phyloP scores from a whole-genome alignment of 1,140 invertebrate species.

The Psilanteris sp. region DNA sequence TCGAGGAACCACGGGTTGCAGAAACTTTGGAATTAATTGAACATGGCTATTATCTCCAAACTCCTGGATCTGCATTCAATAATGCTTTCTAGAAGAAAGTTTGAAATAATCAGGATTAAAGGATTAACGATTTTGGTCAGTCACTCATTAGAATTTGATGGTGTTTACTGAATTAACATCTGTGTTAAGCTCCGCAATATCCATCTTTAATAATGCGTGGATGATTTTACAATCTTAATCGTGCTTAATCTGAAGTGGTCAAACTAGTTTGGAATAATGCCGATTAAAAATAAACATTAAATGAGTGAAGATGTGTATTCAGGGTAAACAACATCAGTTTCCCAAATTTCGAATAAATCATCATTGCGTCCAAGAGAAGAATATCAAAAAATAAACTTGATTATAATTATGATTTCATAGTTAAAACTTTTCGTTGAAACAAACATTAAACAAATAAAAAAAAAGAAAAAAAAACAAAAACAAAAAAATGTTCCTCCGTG shows the following conservation, averaged over 20 bases:
- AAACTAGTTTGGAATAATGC: not conserved
- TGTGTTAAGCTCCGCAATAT: not conserved
- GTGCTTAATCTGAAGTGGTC: not conserved
- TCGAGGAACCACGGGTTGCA: not conserved
- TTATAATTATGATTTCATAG: no score
- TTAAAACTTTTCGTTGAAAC: no score
- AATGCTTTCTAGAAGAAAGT: slow-evolving; percentile 18
- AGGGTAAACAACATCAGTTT: no score
- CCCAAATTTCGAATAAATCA: no score
- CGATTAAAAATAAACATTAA: not conserved
- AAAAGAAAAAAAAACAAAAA: no score
- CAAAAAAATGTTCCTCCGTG: no score
- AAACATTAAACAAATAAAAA: no score
- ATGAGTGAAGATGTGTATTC: no score
- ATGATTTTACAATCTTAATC: slow-evolving; percentile 1
- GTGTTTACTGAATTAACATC: slow-evolving; percentile 13
- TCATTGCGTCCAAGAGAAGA: no score
- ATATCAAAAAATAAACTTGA: no score
- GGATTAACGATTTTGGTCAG: slow-evolving; percentile 6
- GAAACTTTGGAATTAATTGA: slow-evolving; percentile 11
- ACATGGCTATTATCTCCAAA: slow-evolving; percentile 3
- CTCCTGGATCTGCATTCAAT: not conserved
- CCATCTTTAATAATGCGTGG: not conserved
- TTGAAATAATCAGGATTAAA: slow-evolving; percentile 12
- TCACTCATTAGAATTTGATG: not conserved